A percentile compares a stretch with the other conserved stretches of the same genome.
Evolutionary conservation across 2,113 vertebrate species (phyloP).

Genomic region (Nyctereutes procyonoides): DNA sequence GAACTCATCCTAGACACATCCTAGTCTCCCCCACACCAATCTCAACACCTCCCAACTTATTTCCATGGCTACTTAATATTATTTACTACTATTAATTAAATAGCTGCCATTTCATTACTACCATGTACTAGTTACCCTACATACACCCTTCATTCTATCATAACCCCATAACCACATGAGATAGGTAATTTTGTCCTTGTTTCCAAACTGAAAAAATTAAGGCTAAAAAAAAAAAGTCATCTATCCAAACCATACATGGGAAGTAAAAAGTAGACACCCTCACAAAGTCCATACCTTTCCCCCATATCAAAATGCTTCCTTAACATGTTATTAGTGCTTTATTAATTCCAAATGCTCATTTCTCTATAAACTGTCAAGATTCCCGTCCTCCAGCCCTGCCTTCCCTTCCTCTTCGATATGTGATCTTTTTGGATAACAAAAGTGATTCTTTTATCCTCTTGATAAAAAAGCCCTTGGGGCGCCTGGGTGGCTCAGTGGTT

Average conservation of each 20-base stretch:
- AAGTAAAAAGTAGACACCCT: background rate
- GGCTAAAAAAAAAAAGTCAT: conserved; percentile 43
- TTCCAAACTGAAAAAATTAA: conserved; percentile 52
- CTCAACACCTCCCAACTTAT: background rate
- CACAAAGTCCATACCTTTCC: background rate
- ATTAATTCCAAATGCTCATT: conserved; percentile 17
- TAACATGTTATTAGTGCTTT: background rate
- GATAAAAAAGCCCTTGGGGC: background rate
- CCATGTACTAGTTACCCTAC: background rate
- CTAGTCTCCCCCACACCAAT: conserved; percentile 18
- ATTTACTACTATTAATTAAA: conserved; percentile 29
- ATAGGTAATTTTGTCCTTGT: background rate
- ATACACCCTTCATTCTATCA: conserved; percentile 11
- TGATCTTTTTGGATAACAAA: conserved; percentile 45
- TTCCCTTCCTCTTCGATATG: background rate
- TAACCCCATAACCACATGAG: background rate
- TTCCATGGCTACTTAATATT: background rate
- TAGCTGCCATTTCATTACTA: background rate
- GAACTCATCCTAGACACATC: background rate
- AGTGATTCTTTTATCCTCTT: conserved; percentile 33
- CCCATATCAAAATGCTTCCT: background rate
- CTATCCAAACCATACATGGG: background rate
- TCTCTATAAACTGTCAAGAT: conserved; percentile 8
- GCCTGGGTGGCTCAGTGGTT: no score
- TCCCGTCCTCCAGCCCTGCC: background rate